These are phyloP conservation scores for Caerostris darwini DNA, from an alignment of 1,140 invertebrate genomes.

Conservation along the genomic window DNA sequence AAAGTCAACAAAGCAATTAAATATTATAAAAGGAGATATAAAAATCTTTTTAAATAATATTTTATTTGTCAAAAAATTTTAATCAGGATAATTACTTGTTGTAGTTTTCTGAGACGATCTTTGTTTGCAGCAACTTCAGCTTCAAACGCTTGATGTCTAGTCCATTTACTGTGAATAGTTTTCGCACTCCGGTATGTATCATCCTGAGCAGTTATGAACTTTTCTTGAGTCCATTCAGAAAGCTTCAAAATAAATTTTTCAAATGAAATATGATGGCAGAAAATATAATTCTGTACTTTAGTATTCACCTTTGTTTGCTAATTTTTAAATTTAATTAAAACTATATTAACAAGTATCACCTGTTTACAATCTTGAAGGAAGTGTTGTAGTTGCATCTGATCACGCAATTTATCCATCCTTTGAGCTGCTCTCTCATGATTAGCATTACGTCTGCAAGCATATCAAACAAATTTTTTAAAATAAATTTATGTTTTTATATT, in stretches of 20 bases:
- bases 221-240: conserved; percentile 98
- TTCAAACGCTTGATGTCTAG: conserved; percentile 99
- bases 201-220: conserved; percentile 98
- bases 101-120: conserved; percentile 93
- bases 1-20: no score
- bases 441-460: conserved; percentile 85
- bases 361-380: conserved; percentile 99
- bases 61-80: not conserved
- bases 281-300: not conserved
- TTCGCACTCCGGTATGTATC: conserved; percentile 99
- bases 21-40: no score
- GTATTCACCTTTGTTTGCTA: not conserved
- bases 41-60: not conserved
- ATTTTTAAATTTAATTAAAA: not conserved
- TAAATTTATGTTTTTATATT: not conserved
- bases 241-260: conserved; percentile 81
- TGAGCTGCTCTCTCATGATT: conserved; percentile 95
- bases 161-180: conserved; percentile 99
- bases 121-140: conserved; percentile 99
- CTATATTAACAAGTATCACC: conserved; percentile 79
- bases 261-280: not conserved
- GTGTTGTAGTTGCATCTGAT: conserved; percentile 96
- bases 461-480: not conserved
- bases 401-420: conserved; percentile 95
- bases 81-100: conserved; percentile 84